Evolutionary conservation across 2,888 invertebrate species (phyloP), one percentile per base, ranked within the genome.

Genomic region (Xestia xanthographa): DNA sequence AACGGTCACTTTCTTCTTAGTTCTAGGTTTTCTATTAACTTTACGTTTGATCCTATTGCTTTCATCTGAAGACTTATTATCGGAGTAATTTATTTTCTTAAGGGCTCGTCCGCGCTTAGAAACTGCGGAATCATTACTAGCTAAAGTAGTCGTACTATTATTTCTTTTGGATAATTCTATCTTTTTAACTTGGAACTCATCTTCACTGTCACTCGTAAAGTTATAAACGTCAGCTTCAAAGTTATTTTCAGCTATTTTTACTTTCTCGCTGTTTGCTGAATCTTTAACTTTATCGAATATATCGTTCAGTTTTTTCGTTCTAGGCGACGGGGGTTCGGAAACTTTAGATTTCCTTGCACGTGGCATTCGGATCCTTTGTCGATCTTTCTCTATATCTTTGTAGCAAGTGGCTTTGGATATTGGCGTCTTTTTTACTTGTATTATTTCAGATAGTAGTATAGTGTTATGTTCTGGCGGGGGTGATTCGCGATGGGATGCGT

Each of bases 121-220:
- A 6, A 84, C 79, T 1, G 84, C 69, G 11, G 92, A 90, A 53
- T 90, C 89, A 41, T 79, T 58, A 80, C 90, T 91, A 9, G 77
- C 89, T 14, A 87, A 56, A 34, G 88, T 89, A 12, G 90, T 90
- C 1, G 85, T 80, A 76, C 90, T 91, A 5, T 86, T 91, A 5
- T 86, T 84, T 11, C 87, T 90, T 79, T 91, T 92, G 5, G 86
- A 85, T 29, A 90, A 41, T 48, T 89, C 86, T 14, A 84, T 83
- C 81, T 89, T 92, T 77, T 92, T 92, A 48, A 86, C 89, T 72
- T 91, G 91, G 75, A 95, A 95, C 83, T 94, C 92, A 76, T 95
- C 95, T 41, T 95, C 95, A 77, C 95, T 95, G n/a, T 94, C 95
- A 71, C 93, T 93, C 0, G 93, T 91, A 65, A 91, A 95, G 77